Percentiles rank a stretch among this genome's conserved stretches.
These are phyloP conservation scores for Scarus forsteni DNA, from an alignment of 2,797 vertebrate species.

Conservation along the genomic window DNA sequence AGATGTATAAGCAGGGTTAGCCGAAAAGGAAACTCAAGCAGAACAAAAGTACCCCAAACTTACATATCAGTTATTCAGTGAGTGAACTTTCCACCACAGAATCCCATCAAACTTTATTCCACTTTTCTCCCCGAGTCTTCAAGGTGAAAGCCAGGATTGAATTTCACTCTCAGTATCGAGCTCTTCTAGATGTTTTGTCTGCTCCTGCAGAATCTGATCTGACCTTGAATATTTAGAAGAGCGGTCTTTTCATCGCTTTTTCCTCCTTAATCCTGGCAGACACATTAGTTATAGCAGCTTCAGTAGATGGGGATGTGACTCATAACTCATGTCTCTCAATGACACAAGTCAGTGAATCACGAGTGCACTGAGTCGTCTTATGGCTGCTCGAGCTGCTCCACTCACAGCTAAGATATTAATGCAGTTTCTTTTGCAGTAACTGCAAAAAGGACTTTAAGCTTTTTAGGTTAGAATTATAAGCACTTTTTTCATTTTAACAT, in stretches of 20 bases:
- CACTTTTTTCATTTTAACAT: too few relatives aligned
- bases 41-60: not conserved
- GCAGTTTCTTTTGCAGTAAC: not conserved
- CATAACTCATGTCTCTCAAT: slow-evolving; percentile 28
- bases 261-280: slow-evolving; percentile 21
- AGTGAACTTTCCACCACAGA: not conserved
- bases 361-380: not conserved
- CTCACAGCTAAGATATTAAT: not conserved
- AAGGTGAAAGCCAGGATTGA: slow-evolving; percentile 3
- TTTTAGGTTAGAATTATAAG: too few relatives aligned
- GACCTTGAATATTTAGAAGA: slow-evolving; percentile 37
- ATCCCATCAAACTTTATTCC: not conserved
- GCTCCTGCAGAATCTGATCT: slow-evolving; percentile 22
- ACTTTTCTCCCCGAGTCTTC: slow-evolving; percentile 9
- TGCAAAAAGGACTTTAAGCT: not conserved
- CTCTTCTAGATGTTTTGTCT: slow-evolving; percentile 19
- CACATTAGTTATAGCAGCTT: slow-evolving; percentile 28
- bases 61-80: not conserved
- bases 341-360: slow-evolving; percentile 50
- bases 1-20: too few relatives aligned
- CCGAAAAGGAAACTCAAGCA: not conserved
- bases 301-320: slow-evolving; percentile 17
- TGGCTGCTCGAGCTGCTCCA: slow-evolving; percentile 11
- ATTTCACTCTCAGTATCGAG: slow-evolving; percentile 7
- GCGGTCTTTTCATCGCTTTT: not conserved